Evolutionary conservation across 2,888 invertebrate species (phyloP).

Genomic region (Parthenolecanium corni): DNA sequence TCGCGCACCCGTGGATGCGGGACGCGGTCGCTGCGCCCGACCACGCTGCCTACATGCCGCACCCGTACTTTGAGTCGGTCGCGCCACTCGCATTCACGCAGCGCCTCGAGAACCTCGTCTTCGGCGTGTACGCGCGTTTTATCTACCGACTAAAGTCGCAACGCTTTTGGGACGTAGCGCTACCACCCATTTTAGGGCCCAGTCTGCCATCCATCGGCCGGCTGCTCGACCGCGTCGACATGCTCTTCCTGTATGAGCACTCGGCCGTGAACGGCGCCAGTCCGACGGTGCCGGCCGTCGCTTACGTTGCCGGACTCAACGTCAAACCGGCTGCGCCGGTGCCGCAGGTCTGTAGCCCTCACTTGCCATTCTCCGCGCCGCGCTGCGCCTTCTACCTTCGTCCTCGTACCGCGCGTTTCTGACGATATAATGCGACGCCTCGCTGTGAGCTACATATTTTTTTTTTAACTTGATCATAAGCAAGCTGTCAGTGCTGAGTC

Average conservation of each 20-base stretch:
- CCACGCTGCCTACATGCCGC: slow-evolving; percentile 23
- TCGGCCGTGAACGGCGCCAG: not conserved
- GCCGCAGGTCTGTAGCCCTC: slow-evolving; percentile 8
- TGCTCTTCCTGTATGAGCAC: slow-evolving; percentile 7
- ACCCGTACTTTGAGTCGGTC: slow-evolving; percentile 17
- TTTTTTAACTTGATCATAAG: too few species aligned
- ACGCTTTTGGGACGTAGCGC: not conserved
- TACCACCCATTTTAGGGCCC: not conserved
- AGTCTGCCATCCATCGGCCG: not conserved
- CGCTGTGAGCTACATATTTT: too few species aligned
- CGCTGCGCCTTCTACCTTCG: not conserved
- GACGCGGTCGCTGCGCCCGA: slow-evolving; percentile 14
- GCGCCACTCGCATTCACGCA: slow-evolving; percentile 37
- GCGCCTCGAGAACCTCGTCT: slow-evolving; percentile 31
- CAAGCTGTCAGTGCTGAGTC: too few species aligned
- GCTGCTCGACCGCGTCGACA: not conserved
- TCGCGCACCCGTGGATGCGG: slow-evolving; percentile 50
- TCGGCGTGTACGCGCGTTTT: not conserved
- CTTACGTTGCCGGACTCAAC: slow-evolving; percentile 16
- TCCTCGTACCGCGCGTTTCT: slow-evolving; percentile 29
- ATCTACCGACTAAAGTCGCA: not conserved
- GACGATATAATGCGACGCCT: too few species aligned
- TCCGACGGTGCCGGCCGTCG: slow-evolving; percentile 5
- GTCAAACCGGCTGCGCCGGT: not conserved
- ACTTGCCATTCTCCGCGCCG: too few species aligned